Evolutionary conservation across 2,888 invertebrate species (phyloP).

Genomic region (Cheiracanthium punctorium): DNA sequence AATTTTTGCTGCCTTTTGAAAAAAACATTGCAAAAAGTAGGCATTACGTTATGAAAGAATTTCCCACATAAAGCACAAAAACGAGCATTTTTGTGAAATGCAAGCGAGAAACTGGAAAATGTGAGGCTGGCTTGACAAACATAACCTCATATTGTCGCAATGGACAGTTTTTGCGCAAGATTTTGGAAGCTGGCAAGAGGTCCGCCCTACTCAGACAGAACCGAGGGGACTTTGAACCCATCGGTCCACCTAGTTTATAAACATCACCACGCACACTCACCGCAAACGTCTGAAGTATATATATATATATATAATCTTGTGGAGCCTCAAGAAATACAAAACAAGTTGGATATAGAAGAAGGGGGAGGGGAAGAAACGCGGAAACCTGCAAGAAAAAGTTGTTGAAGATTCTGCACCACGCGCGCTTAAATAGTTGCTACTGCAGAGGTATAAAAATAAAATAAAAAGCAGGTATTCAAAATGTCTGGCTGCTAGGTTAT

Average conservation of each 20-base stretch:
- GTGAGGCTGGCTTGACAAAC: too few species aligned
- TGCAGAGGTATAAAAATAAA: too few species aligned
- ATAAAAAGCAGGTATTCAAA: too few species aligned
- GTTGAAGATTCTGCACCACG: background rate
- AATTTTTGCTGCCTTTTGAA: too few species aligned
- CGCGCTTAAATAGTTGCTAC: background rate
- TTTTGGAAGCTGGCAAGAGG: background rate
- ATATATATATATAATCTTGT: too few species aligned
- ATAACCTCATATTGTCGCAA: background rate
- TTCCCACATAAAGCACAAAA: too few species aligned
- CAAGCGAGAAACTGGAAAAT: too few species aligned
- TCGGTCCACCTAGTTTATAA: constrained; percentile 10
- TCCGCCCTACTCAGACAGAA: background rate
- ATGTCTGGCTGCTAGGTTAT: too few species aligned
- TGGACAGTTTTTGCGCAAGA: background rate
- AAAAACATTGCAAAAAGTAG: too few species aligned
- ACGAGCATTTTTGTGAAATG: too few species aligned
- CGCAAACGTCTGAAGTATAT: background rate
- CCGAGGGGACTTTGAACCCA: background rate
- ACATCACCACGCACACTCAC: constrained; percentile 9
- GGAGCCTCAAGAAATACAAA: background rate
- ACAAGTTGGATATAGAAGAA: background rate
- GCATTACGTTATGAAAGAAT: too few species aligned
- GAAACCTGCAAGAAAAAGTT: background rate
- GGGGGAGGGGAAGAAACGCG: background rate